A percentile compares a stretch with the other conserved stretches of the same genome.
These are phyloP conservation scores for Bradypus variegatus DNA, from an alignment of 2,797 vertebrate species.

Conservation along the genomic window DNA sequence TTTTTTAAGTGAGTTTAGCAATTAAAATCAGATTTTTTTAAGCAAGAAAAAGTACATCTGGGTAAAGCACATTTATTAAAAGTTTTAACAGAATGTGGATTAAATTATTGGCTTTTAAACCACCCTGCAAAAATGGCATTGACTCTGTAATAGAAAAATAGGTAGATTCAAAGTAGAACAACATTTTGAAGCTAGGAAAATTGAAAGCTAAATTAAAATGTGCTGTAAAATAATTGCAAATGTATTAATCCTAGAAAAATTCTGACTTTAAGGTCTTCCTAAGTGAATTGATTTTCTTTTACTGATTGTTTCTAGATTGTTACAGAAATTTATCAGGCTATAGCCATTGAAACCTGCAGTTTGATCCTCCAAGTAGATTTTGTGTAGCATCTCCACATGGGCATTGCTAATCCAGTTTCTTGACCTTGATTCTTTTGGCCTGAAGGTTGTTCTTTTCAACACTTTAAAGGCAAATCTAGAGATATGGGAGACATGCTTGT, in stretches of 20 bases:
- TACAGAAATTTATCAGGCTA: slow-evolving; percentile 8
- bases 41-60: slow-evolving; percentile 46
- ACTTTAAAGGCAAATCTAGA: slow-evolving; percentile 46
- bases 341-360: not conserved
- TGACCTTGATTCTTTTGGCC: not conserved
- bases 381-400: not conserved
- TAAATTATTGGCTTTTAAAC: slow-evolving; percentile 47
- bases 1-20: slow-evolving; percentile 34
- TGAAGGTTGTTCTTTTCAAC: slow-evolving; percentile 50
- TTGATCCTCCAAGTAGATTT: not conserved
- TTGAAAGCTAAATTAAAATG: slow-evolving; percentile 46
- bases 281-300: not conserved
- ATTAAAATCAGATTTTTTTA: slow-evolving; percentile 53
- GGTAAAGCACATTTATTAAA: slow-evolving; percentile 41
- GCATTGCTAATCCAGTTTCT: not conserved
- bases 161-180: slow-evolving; percentile 37
- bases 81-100: slow-evolving; percentile 60
- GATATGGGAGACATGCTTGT: not conserved
- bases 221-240: slow-evolving; percentile 4
- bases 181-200: slow-evolving; percentile 37
- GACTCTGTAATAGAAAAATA: slow-evolving; percentile 35
- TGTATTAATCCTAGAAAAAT: slow-evolving; percentile 35
- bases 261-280: slow-evolving; percentile 10
- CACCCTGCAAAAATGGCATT: slow-evolving; percentile 37
- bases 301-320: slow-evolving; percentile 23